Evolutionary conservation across 2,888 invertebrate species (phyloP).

Genomic region (Stenoptilia bipunctidactyla): DNA sequence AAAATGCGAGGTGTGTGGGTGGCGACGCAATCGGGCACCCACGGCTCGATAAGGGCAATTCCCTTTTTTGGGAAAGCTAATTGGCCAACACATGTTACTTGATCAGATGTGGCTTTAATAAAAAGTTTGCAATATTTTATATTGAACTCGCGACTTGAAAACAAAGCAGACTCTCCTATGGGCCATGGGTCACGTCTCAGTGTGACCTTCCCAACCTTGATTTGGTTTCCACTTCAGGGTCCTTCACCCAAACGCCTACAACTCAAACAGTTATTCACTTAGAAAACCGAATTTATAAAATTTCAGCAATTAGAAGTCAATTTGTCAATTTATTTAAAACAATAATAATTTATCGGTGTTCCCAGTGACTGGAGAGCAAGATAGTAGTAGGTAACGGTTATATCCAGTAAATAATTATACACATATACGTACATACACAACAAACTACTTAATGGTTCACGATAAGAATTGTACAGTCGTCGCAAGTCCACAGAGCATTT

Average conservation of each 20-base stretch:
- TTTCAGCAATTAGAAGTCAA: not conserved
- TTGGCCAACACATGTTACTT: conserved; percentile 46
- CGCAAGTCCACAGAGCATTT: conserved; percentile 62
- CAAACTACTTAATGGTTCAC: conserved; percentile 66
- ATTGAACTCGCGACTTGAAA: conserved; percentile 35
- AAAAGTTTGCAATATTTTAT: conserved; percentile 28
- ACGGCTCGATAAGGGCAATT: conserved; percentile 61
- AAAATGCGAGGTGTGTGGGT: conserved; percentile 39
- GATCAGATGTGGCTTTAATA: conserved; percentile 39
- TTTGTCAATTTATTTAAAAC: conserved; percentile 6
- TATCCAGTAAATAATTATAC: conserved; percentile 45
- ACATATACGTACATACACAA: conserved; percentile 68
- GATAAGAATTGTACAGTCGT: conserved; percentile 59
- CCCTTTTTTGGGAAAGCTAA: conserved; percentile 43
- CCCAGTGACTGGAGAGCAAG: conserved; percentile 49
- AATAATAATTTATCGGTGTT: conserved; percentile 42
- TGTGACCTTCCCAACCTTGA: conserved; percentile 83
- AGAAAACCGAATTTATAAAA: conserved; percentile 41
- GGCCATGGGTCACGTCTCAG: conserved; percentile 78
- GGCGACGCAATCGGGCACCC: conserved; percentile 61
- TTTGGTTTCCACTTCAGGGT: conserved; percentile 85
- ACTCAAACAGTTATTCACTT: conserved; percentile 37
- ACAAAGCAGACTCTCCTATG: conserved; percentile 39
- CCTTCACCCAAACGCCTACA: conserved; percentile 68
- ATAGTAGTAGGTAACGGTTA: conserved; percentile 39